Base-by-base conservation (phyloP, 2,888 invertebrate genomes). In the Bruchidius siliquastri region DNA sequence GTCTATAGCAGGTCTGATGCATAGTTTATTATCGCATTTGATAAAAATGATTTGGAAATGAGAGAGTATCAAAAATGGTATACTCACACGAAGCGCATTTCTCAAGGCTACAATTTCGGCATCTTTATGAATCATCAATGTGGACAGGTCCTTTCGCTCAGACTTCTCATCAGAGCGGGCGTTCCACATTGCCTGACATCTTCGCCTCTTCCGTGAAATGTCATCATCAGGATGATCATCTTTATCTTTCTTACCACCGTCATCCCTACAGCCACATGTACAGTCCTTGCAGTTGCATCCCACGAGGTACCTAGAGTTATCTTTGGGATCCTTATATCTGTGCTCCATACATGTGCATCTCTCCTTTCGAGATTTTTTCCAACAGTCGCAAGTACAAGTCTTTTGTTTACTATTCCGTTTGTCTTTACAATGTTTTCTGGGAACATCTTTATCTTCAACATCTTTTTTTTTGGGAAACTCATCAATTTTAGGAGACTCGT, bases 41-140 rank as follows among this genome's bases (percentile, higher is more conserved):
- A n/a, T n/a, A n/a, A n/a, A n/a, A n/a, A n/a, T n/a, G n/a, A n/a
- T n/a, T n/a, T n/a, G n/a, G n/a, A n/a, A n/a, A n/a, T n/a, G n/a
- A n/a, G n/a, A n/a, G n/a, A n/a, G n/a, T n/a, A n/a, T n/a, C n/a
- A n/a, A n/a, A n/a, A n/a, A n/a, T 26, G 26, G 8, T 26, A 72
- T 18, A 67, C 75, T 77, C 73, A 77, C 77, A 67, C 69, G 70
- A 66, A 77, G 67, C n/a, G 74, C 75, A 22, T 75, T 72, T 49
- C 70, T 77, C 20, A 77, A 69, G 6, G 77, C 75, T 22, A 75
- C 26, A 13, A 74, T 77, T 73, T 77, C 77, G 67, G 75, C 71
- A 49, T 74, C 74, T 71, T 77, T 77, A 68, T 75, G 75, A 18
- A 74, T 74, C 26, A 76, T 72, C 30, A 74, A 66, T 0, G 73